Evolutionary conservation across 2,797 vertebrate genomes (phyloP).

Genomic region (Leucoraja ocellata): DNA sequence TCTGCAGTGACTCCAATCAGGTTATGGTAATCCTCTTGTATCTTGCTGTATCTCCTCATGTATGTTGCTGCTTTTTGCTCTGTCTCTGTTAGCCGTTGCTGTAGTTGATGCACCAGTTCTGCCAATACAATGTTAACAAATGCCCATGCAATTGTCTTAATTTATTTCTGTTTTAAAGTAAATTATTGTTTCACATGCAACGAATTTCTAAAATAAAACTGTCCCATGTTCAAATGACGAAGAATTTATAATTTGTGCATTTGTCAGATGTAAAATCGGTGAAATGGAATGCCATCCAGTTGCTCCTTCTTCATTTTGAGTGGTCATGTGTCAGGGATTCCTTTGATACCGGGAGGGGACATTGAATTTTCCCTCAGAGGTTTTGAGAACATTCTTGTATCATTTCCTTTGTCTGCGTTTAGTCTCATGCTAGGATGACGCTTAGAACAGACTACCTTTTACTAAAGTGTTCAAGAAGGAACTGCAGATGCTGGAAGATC

Average conservation of each 20-base stretch:
- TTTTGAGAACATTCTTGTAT: too few species aligned
- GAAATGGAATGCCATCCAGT: not conserved
- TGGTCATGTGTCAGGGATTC: too few species aligned
- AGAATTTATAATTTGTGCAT: not conserved
- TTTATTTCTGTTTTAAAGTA: not conserved
- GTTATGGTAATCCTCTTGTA: conserved; percentile 78
- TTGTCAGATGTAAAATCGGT: not conserved
- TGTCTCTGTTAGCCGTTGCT: conserved; percentile 72
- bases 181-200: not conserved
- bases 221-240: not conserved
- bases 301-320: too few species aligned
- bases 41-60: conserved; percentile 68
- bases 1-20: conserved; percentile 84
- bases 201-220: not conserved
- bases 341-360: too few species aligned
- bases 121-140: conserved; percentile 14
- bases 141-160: not conserved
- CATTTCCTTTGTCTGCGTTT: too few species aligned
- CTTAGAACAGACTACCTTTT: too few species aligned
- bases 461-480: too few species aligned
- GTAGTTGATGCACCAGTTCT: conserved; percentile 61
- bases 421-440: too few species aligned
- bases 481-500: too few species aligned
- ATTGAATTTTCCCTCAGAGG: too few species aligned
- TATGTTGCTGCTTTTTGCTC: conserved; percentile 66